phyloP scores from a whole-genome alignment of 2,888 invertebrate genomes.

The Glomeris marginata region DNA sequence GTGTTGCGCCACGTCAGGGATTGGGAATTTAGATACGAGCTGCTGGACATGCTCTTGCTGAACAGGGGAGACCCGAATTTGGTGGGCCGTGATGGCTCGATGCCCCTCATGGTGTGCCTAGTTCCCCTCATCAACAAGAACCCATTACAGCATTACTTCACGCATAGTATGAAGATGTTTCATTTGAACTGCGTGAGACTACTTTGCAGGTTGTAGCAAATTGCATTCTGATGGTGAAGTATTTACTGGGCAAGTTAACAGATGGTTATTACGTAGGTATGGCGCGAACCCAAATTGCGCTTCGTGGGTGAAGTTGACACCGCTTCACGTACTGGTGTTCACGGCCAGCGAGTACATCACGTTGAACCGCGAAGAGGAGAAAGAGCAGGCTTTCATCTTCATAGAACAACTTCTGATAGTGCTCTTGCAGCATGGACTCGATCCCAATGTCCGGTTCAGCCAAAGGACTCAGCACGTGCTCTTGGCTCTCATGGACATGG shows the following conservation, averaged over 20 bases:
- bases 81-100: constrained; percentile 53
- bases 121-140: constrained; percentile 60
- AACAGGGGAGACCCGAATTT: constrained; percentile 50
- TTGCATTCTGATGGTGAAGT: no score
- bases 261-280: no score
- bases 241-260: no score
- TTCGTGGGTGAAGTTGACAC: constrained; percentile 43
- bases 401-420: constrained; percentile 50
- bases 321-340: constrained; percentile 52
- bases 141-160: constrained; percentile 48
- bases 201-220: constrained; percentile 46
- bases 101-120: constrained; percentile 56
- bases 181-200: constrained; percentile 54
- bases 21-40: constrained; percentile 48
- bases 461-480: constrained; percentile 51
- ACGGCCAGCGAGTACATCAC: constrained; percentile 55
- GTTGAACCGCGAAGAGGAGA: constrained; percentile 48
- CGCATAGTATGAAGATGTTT: constrained; percentile 57
- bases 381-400: constrained; percentile 47
- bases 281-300: constrained; percentile 16
- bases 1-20: constrained; percentile 51
- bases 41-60: constrained; percentile 42
- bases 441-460: constrained; percentile 39
- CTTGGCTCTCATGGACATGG: constrained; percentile 45
- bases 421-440: constrained; percentile 48